Evolutionary conservation across 1,140 invertebrate species (phyloP), one percentile per base, ranked within the genome.

Genomic region (Globodera ellingtonae): DNA sequence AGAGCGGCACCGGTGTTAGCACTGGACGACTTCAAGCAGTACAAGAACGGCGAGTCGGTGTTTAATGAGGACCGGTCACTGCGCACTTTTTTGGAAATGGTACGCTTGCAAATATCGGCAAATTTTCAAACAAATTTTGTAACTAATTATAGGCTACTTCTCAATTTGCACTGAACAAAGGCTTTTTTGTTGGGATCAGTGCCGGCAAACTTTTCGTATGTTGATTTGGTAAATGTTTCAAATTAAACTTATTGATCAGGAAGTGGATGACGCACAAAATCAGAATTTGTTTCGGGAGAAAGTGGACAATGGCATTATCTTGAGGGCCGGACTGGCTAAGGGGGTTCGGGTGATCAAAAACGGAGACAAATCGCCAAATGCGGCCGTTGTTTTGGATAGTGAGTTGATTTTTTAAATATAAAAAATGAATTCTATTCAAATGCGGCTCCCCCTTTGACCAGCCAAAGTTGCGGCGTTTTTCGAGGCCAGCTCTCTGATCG

Each of bases 381-480:
- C 81, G 35, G 81, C 81, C 67, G 62, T 82, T 9, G 81, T 82
- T 24, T 69, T 82, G 52, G 81, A 82, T 46, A 74, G 81, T 82
- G 56, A 79, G 46, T 79, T 24, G 35, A 59, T 35, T 50, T 82
- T 75, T 18, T 10, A 44, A 8, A 48, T 24, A n/a, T n/a, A 24
- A 35, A 35, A 35, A 35, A 35, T 1, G 3, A 35, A 35, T 35
- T 35, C 35, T 35, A 35, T 35, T 3, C 1, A 35, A 35, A 56
- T 66, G 80, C 13, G 46, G n/a, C 3, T n/a, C 56, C 6, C 71
- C 24, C 48, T 35, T 79, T 82, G 35, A 35, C 8, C 44, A 82
- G 81, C 81, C 9, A 82, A 82, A 83, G 81, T 83, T 8, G 65
- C 50, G 47, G 21, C 81, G 10, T 82, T 82, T 47, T 82, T 72